Conservation (phyloP, 2,888 invertebrate species). For the Thysanoteuthis rhombus region DNA sequence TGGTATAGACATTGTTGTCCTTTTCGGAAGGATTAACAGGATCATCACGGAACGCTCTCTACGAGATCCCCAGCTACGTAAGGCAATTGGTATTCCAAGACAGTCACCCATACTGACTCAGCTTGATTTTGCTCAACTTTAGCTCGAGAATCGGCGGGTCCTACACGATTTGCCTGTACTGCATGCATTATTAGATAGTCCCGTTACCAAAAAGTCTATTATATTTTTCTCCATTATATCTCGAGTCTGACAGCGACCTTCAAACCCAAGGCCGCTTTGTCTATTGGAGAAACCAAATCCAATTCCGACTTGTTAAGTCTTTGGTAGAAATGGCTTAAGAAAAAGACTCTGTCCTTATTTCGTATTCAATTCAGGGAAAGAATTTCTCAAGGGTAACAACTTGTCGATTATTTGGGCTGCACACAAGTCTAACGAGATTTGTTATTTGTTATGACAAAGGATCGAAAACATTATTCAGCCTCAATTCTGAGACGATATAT, state of each 20-base stretch:
- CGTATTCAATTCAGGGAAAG: background rate
- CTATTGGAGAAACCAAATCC: background rate
- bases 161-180: too few relatives aligned
- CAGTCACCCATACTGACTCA: too few relatives aligned
- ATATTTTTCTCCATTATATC: background rate
- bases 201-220: too few relatives aligned
- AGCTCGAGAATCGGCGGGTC: too few relatives aligned
- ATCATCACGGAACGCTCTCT: too few relatives aligned
- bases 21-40: too few relatives aligned
- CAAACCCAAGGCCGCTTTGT: background rate
- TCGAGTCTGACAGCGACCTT: background rate
- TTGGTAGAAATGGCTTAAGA: background rate
- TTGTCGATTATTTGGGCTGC: background rate
- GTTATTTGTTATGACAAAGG: background rate
- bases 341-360: background rate
- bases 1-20: too few relatives aligned
- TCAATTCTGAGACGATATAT: background rate
- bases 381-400: background rate
- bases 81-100: too few relatives aligned
- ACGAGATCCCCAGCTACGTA: too few relatives aligned
- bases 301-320: background rate
- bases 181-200: too few relatives aligned
- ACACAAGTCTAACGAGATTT: background rate
- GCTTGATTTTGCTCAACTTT: too few relatives aligned
- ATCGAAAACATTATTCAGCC: background rate